Evolutionary conservation across 2,888 invertebrate species (phyloP), one percentile per base, ranked within the genome.

Genomic region (Schizotus pectinicornis): DNA sequence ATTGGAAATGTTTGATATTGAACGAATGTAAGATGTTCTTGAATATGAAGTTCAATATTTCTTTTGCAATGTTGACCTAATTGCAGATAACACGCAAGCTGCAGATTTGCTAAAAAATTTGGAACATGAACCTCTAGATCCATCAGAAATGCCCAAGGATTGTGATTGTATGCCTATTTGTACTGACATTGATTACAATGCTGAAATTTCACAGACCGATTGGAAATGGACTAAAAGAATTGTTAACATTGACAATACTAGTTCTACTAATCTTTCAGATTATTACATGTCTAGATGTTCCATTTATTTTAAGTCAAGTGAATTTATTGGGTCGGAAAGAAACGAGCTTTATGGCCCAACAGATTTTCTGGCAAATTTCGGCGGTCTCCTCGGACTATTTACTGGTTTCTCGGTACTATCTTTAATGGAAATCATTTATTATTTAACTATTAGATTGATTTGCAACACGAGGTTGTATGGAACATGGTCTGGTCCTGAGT

Each of bases 361-460:
- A 0, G 88, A 88, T 70, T 88, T 89, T 72, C 79, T 88, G 35
- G 88, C 88, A 60, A 88, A 87, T 74, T 86, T 86, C 68, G 88
- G 88, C 3, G 88, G 88, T 65, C 77, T 89, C 0, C 79, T 89
- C 9, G 88, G 77, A n/a, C 62, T 78, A n/a, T 78, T 76, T 55
- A 75, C 75, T 30, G 81, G 80, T 61, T 79, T 81, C 60, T 80
- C 80, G 5, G 65, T 80, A 12, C 71, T 80, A n/a, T 80, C 81
- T 2, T 52, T 84, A 22, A 81, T 84, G 45, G 85, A 85, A 67
- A 74, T 84, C 11, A 71, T 84, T 3, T 85, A 85, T 67, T 85
- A 83, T 70, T 75, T 82, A 41, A 82, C 83, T 0, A 77, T 85
- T 7, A 67, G 80, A 46, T 58, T 79, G 12, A 73, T 70, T 51